Conservation (phyloP, 2,113 vertebrate species). For the Ptilorrhoa leucosticta region DNA sequence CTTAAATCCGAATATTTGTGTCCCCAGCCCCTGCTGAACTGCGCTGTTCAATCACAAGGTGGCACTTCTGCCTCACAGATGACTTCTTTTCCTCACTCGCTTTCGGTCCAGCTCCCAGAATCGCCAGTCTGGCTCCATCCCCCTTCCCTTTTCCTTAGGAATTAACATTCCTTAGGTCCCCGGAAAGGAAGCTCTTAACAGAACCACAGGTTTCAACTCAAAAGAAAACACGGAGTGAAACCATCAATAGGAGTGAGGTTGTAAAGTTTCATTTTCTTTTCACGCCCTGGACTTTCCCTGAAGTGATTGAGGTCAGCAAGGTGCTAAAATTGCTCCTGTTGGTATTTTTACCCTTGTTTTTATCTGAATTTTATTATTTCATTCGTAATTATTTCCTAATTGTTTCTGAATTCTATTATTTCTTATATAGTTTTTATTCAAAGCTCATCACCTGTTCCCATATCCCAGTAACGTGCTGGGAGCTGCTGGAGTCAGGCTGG, state of each 20-base stretch:
- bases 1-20: fast-evolving
- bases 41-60: slow-evolving; percentile 21
- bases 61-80: slow-evolving; percentile 24
- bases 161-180: neutral
- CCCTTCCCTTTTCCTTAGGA: neutral
- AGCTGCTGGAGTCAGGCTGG: neutral
- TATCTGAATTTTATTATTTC: neutral
- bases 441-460: neutral
- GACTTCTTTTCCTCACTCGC: fast-evolving
- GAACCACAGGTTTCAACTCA: neutral
- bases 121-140: neutral
- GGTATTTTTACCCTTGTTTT: neutral
- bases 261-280: neutral
- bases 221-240: neutral
- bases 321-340: neutral
- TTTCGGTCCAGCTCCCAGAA: neutral
- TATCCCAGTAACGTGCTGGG: fast-evolving
- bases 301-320: neutral
- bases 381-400: too few relatives aligned
- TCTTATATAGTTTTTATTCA: neutral
- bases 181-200: neutral
- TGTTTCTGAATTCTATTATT: neutral
- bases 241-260: neutral
- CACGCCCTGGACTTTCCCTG: neutral
- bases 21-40: neutral